Evolutionary conservation across 1,140 invertebrate species (phyloP).

Genomic region (Drosophila auraria): DNA sequence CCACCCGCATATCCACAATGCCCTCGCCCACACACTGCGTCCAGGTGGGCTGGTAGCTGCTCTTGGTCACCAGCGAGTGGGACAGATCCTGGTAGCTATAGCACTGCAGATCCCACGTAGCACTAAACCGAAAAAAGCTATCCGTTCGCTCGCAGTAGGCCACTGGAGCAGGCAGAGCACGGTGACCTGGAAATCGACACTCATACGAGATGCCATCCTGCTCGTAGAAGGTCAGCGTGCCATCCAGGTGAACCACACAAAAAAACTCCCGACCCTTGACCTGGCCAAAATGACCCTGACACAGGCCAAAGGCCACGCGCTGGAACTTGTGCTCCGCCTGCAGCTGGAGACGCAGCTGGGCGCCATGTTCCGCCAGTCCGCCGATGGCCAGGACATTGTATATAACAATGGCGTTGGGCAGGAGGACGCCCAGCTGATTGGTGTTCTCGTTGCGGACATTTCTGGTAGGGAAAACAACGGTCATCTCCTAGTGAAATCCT

Average conservation of each 20-base stretch:
- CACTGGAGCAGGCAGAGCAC: slow-evolving; percentile 90
- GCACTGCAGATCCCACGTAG: slow-evolving; percentile 89
- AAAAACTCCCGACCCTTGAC: slow-evolving; percentile 90
- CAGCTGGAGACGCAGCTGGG: slow-evolving; percentile 83
- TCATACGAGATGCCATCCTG: slow-evolving; percentile 86
- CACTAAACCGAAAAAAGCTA: slow-evolving; percentile 89
- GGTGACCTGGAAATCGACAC: slow-evolving; percentile 86
- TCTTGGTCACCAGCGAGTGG: slow-evolving; percentile 69
- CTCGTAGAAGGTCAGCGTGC: slow-evolving; percentile 91
- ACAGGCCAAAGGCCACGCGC: slow-evolving; percentile 87
- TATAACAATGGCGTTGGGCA: slow-evolving; percentile 74
- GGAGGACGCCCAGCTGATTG: slow-evolving; percentile 76
- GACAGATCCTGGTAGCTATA: slow-evolving; percentile 85
- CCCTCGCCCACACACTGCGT: slow-evolving; percentile 80
- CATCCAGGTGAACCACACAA: slow-evolving; percentile 92
- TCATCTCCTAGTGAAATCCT: too few relatives aligned
- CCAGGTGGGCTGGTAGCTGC: slow-evolving; percentile 76
- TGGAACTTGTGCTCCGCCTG: slow-evolving; percentile 87
- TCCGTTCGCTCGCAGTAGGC: slow-evolving; percentile 90
- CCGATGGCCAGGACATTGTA: slow-evolving; percentile 70
- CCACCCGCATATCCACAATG: slow-evolving; percentile 71
- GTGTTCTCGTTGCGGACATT: slow-evolving; percentile 73
- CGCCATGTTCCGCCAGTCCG: slow-evolving; percentile 77
- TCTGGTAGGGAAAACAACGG: too few relatives aligned
- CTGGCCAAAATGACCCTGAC: slow-evolving; percentile 91